A percentile compares a stretch with the other conserved stretches of the same genome.
These are phyloP conservation scores for Asbolus verrucosus DNA, from an alignment of 1,140 invertebrate genomes.

Conservation along the genomic window DNA sequence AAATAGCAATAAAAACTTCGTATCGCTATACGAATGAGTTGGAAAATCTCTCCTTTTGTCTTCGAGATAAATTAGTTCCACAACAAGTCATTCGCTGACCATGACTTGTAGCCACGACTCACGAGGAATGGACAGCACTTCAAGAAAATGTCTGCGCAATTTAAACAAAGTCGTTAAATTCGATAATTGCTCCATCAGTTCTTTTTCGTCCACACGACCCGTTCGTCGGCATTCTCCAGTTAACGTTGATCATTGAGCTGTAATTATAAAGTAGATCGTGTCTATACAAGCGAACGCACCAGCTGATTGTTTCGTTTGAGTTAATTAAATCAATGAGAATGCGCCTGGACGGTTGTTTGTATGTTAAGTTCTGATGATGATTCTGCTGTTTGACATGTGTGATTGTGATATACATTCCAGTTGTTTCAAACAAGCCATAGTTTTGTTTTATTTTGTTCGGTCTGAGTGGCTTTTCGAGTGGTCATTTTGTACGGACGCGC, in stretches of 20 bases:
- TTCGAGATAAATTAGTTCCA: no score
- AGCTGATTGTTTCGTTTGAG: slow-evolving; percentile 4
- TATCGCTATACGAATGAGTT: background rate
- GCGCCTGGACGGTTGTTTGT: slow-evolving; percentile 10
- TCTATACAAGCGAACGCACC: background rate
- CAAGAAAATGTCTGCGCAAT: background rate
- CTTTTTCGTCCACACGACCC: background rate
- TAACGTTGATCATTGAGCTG: background rate
- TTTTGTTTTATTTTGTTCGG: background rate
- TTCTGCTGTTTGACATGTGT: slow-evolving; percentile 18
- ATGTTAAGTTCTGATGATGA: background rate
- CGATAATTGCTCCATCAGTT: background rate
- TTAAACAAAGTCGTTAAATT: background rate
- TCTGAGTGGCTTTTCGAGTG: slow-evolving; percentile 4
- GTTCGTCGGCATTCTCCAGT: background rate
- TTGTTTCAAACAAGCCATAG: background rate
- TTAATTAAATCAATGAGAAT: slow-evolving; percentile 27
- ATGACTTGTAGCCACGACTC: no score
- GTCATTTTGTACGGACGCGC: no score
- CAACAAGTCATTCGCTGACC: no score
- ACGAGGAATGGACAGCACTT: no score
- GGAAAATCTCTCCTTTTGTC: no score
- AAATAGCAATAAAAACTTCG: slow-evolving; percentile 14
- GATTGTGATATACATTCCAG: background rate
- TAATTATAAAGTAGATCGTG: background rate